A percentile compares a stretch with the other conserved stretches of the same genome.
phyloP scores from a whole-genome alignment of 2,888 invertebrate genomes.

The Sceliomorpha sp. region DNA sequence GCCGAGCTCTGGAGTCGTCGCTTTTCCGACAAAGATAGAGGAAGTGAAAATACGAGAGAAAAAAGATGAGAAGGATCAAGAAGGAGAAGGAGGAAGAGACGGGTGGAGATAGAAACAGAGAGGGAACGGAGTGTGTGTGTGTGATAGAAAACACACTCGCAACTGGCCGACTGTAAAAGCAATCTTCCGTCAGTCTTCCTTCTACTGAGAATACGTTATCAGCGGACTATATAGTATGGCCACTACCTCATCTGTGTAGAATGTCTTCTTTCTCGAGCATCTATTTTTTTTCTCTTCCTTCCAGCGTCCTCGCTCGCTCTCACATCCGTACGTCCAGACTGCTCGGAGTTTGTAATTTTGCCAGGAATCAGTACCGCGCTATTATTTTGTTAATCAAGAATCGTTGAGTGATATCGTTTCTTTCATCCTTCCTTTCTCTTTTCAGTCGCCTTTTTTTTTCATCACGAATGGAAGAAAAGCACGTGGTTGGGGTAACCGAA shows the following conservation, averaged over 20 bases:
- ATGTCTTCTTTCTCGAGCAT: slow-evolving; percentile 27
- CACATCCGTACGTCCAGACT: slow-evolving; percentile 36
- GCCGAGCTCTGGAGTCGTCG: slow-evolving; percentile 49
- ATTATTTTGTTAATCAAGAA: slow-evolving; percentile 42
- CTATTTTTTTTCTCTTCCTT: slow-evolving; percentile 29
- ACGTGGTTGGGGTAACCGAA: background rate
- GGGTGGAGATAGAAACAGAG: too few relatives aligned
- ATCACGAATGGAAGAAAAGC: background rate
- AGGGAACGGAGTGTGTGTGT: slow-evolving; percentile 4
- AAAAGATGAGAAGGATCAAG: slow-evolving; percentile 33
- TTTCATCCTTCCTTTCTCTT: background rate
- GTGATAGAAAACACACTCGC: slow-evolving; percentile 61
- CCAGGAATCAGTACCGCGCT: slow-evolving; percentile 9
- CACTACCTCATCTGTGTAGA: slow-evolving; percentile 40
- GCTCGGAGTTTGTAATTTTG: slow-evolving; percentile 30
- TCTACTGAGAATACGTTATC: slow-evolving; percentile 74
- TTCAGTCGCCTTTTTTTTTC: too few relatives aligned
- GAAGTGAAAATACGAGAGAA: slow-evolving; percentile 32
- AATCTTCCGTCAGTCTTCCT: slow-evolving; percentile 73
- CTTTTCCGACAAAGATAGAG: slow-evolving; percentile 62
- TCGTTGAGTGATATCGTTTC: slow-evolving; percentile 4
- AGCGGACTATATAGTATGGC: slow-evolving; percentile 56
- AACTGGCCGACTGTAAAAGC: slow-evolving; percentile 70
- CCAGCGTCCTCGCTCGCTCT: slow-evolving; percentile 32
- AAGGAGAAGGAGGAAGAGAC: slow-evolving; percentile 33